These are phyloP conservation scores for Andinoacara biseriatus DNA, from an alignment of 2,113 vertebrate genomes.

Conservation along the genomic window DNA sequence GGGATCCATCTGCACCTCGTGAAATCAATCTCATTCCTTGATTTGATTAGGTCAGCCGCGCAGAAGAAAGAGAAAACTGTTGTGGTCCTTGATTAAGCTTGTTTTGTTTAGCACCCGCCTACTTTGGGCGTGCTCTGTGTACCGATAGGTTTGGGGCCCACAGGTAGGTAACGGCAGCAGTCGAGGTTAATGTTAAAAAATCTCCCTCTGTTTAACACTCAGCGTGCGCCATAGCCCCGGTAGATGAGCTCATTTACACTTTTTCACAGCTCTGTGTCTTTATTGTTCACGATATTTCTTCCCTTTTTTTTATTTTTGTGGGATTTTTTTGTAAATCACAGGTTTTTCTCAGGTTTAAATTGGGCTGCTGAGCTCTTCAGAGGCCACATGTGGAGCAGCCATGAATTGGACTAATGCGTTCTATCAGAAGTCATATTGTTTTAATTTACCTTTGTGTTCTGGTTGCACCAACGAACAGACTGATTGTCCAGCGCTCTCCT, in stretches of 20 bases:
- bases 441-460: constrained; percentile 11
- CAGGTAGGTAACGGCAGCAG: constrained; percentile 72
- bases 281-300: constrained; percentile 33
- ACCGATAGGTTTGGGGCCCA: constrained; percentile 63
- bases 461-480: constrained; percentile 3
- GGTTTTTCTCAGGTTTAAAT: constrained; percentile 5
- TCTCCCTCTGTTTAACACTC: constrained; percentile 63
- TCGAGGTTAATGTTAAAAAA: constrained; percentile 68
- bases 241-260: constrained; percentile 50
- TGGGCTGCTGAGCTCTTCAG: neutral
- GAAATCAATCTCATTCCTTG: constrained; percentile 78
- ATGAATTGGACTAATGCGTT: constrained; percentile 2
- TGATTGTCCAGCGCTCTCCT: constrained; percentile 29
- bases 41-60: constrained; percentile 78
- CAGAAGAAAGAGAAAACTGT: constrained; percentile 69
- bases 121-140: constrained; percentile 51
- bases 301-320: constrained; percentile 12
- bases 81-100: constrained; percentile 75
- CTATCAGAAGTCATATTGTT: neutral
- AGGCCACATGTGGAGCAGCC: constrained; percentile 11
- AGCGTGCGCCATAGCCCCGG: constrained; percentile 50
- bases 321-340: constrained; percentile 6
- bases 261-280: constrained; percentile 33
- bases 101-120: constrained; percentile 57
- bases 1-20: constrained; percentile 80